These are phyloP conservation scores for Trichopria drosophilae DNA, from an alignment of 2,888 invertebrate genomes.

Conservation along the genomic window DNA sequence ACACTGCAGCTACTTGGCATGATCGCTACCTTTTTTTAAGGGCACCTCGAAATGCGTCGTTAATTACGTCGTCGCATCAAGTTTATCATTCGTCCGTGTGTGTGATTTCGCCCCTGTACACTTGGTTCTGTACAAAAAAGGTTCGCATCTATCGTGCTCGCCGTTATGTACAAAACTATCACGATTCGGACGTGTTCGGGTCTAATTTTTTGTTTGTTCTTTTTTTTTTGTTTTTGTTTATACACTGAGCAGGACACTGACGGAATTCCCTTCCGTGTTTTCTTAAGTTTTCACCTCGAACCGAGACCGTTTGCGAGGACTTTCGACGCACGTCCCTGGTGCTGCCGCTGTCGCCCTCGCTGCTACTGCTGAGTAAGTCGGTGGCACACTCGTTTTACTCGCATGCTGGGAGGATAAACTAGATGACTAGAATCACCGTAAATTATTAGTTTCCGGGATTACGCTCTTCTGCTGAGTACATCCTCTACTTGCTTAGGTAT, in stretches of 20 bases:
- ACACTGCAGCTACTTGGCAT: conserved; percentile 25
- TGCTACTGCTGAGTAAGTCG: conserved; percentile 11
- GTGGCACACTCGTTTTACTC: not conserved
- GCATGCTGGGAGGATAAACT: conserved; percentile 11
- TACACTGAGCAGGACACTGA: conserved; percentile 15
- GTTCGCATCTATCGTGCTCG: conserved; percentile 28
- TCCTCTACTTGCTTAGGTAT: conserved; percentile 61
- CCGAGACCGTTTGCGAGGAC: conserved; percentile 13
- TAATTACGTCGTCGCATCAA: conserved; percentile 14
- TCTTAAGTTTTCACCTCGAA: too few relatives aligned
- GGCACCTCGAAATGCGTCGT: conserved; percentile 22
- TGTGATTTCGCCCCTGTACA: conserved; percentile 29
- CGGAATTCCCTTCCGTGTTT: conserved; percentile 3
- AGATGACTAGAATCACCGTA: conserved; percentile 40
- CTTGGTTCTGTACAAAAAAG: conserved; percentile 27
- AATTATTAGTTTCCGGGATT: conserved; percentile 28
- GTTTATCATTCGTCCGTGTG: conserved; percentile 10
- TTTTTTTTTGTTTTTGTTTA: conserved; percentile 11
- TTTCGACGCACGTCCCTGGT: conserved; percentile 12
- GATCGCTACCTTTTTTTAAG: conserved; percentile 27
- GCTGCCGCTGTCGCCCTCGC: conserved; percentile 5
- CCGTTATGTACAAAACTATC: conserved; percentile 40
- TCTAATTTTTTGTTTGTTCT: conserved; percentile 7
- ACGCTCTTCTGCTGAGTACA: conserved; percentile 42
- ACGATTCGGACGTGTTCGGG: conserved; percentile 17